Percentiles rank a stretch among this genome's conserved stretches.
Evolutionary conservation across 2,797 vertebrate species (phyloP).

Genomic region (Otolemur crassicaudatus): DNA sequence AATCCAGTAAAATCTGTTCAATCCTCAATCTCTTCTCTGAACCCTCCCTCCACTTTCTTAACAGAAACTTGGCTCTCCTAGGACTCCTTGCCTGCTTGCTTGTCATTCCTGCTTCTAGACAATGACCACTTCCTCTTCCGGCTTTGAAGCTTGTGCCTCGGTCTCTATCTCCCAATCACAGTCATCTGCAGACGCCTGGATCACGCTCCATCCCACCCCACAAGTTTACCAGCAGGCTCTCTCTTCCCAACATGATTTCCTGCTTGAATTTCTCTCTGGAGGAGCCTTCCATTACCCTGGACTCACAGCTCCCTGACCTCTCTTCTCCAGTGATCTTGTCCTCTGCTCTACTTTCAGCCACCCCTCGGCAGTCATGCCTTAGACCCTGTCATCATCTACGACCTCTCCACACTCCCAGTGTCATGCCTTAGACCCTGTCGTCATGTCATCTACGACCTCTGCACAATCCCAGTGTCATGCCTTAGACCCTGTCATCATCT

Average conservation of each 20-base stretch:
- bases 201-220: not conserved
- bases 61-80: not conserved
- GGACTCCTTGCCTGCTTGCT: not conserved
- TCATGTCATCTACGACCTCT: too few relatives aligned
- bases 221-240: not conserved
- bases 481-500: not conserved
- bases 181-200: not conserved
- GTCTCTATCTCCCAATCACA: not conserved
- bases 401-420: too few relatives aligned
- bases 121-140: not conserved
- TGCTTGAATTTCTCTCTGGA: not conserved
- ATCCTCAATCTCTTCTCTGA: not conserved
- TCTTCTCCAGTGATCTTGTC: not conserved
- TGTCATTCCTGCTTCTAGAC: not conserved
- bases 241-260: not conserved
- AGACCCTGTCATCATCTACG: too few relatives aligned
- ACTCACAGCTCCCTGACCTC: not conserved
- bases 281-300: not conserved
- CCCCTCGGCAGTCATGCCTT: accelerated
- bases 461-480: too few relatives aligned
- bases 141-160: not conserved
- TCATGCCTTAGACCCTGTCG: not conserved
- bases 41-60: not conserved
- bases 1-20: not conserved
- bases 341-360: not conserved